Conservation (phyloP, 2,797 vertebrate species). For the Falco novaeseelandiae region DNA sequence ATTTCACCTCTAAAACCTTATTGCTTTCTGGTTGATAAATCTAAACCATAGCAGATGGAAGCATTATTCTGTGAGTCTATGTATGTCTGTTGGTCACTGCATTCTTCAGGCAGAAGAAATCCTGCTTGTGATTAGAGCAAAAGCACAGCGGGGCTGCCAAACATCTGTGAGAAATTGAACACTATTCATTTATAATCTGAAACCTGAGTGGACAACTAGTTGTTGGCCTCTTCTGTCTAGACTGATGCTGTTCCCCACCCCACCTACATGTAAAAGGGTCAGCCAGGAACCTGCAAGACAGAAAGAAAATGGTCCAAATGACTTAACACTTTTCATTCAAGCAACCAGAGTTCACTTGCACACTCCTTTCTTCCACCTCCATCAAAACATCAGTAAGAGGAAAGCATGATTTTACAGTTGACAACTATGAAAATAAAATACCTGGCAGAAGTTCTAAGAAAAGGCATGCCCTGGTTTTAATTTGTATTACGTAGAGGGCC, state of each 20-base stretch:
- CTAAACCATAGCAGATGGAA: conserved; percentile 1
- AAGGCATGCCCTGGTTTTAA: conserved; percentile 53
- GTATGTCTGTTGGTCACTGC: background rate
- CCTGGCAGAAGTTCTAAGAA: conserved; percentile 39
- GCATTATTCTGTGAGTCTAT: background rate
- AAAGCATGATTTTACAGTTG: conserved; percentile 12
- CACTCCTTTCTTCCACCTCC: conserved; percentile 5
- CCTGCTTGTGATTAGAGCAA: background rate
- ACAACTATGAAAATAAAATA: conserved; percentile 48
- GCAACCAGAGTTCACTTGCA: background rate
- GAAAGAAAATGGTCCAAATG: conserved; percentile 8
- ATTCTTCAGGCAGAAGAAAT: conserved; percentile 37
- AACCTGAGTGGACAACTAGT: conserved; percentile 39
- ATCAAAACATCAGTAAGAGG: background rate
- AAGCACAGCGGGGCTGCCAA: conserved; percentile 49
- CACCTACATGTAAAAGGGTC: background rate
- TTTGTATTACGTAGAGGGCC: background rate
- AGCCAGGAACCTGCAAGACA: conserved; percentile 43
- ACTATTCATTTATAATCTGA: conserved; percentile 35
- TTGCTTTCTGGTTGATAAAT: background rate
- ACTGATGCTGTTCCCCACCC: conserved; percentile 29
- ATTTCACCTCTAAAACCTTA: background rate
- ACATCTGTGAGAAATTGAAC: conserved; percentile 65
- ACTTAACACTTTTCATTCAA: background rate
- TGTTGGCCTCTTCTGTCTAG: conserved; percentile 61